Base-by-base conservation (phyloP, 1,140 invertebrate species). In the Lethocerus indicus region DNA sequence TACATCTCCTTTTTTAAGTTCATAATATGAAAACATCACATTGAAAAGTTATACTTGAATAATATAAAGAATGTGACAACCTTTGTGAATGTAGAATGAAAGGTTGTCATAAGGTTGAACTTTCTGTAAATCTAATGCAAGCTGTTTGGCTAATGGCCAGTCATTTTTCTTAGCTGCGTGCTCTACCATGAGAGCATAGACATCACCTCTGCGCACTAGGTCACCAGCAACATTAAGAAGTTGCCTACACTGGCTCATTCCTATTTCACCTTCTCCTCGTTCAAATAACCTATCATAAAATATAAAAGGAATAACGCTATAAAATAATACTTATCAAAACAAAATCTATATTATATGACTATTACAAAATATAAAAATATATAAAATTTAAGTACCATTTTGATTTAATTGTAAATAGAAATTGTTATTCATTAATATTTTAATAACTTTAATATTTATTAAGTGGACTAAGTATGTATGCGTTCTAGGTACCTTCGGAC, bases 141-240 rank as follows among this genome's bases (percentile, higher is more conserved):
- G 61, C 59, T 46, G 61, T 27, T 53, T 47, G 21, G 60, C 58
- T n/a, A 24, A 51, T 37, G 51, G 52, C 52, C 53, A 54, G 43
- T 61, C 58, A 37, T 50, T 49, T 21, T 53, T 27, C 50, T 51
- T 53, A 3, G 56, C 55, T 32, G 51, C 52, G 36, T 61, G 49
- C 41, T 61, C 59, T 14, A 76, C 65, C 57, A 77, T 70, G 39
- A 75, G 63, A 21, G 69, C 72, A 59, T 71, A 75, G 32, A 77
- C 64, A 58, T 78, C 74, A 16, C 74, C 74, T 29, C 65, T 62
- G 43, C 73, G 56, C 20, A 78, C 68, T 50, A 71, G 65, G 18
- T 63, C 44, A 18, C 67, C 67, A 35, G 67, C 64, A n/a, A 20
- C 23, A 5, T 64, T 61, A 5, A 79, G 53, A 16, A 79, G 58